Percentiles rank a stretch among this genome's conserved stretches.
phyloP scores from a whole-genome alignment of 2,888 invertebrate genomes.

The Electrophaes corylata region DNA sequence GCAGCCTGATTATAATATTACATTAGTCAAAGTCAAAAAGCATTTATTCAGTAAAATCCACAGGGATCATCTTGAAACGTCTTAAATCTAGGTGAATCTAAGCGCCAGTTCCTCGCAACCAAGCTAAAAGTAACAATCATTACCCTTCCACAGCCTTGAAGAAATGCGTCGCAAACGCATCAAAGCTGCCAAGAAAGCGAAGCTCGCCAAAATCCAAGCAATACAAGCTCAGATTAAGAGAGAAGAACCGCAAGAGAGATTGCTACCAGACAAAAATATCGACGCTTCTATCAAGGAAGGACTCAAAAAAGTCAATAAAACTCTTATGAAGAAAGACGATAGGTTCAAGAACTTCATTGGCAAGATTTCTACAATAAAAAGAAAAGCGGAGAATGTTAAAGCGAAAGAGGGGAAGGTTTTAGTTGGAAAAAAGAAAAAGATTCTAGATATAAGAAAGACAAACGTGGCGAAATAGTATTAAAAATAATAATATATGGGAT shows the following conservation, averaged over 20 bases:
- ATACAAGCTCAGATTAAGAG: constrained; percentile 61
- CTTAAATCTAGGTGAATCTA: too few relatives aligned
- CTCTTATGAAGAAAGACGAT: constrained; percentile 76
- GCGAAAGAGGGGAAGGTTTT: constrained; percentile 31
- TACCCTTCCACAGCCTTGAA: constrained; percentile 60
- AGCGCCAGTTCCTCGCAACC: too few relatives aligned
- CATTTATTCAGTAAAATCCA: too few relatives aligned
- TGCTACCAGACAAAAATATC: constrained; percentile 57
- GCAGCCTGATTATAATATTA: too few relatives aligned
- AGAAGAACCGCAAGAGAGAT: constrained; percentile 47
- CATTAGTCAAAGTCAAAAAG: too few relatives aligned
- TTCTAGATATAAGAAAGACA: constrained; percentile 3
- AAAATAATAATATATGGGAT: constrained; percentile 7
- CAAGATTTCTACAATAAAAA: constrained; percentile 72
- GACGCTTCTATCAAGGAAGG: constrained; percentile 66
- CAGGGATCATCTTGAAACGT: too few relatives aligned
- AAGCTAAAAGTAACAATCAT: background rate
- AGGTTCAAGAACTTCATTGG: constrained; percentile 77
- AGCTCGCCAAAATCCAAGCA: constrained; percentile 69
- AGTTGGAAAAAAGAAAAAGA: constrained; percentile 16
- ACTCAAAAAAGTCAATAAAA: constrained; percentile 71
- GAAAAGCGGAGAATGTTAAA: constrained; percentile 68
- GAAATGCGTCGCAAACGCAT: constrained; percentile 74
- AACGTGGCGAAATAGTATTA: background rate
- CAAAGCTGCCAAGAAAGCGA: constrained; percentile 73